Evolutionary conservation across 2,797 vertebrate genomes (phyloP), one percentile per base, ranked within the genome.

Genomic region (Potorous gilbertii): DNA sequence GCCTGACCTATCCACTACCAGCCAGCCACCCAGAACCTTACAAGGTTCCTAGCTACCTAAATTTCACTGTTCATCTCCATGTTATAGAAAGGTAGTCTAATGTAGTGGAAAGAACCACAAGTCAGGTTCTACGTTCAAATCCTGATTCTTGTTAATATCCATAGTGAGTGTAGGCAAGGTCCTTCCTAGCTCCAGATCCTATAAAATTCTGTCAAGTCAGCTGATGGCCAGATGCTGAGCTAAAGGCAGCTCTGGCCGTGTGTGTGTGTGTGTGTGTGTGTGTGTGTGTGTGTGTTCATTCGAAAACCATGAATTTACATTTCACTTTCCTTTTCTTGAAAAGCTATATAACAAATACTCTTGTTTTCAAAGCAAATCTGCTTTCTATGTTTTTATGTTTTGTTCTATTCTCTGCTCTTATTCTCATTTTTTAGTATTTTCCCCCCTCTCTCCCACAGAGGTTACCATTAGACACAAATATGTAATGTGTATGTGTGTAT

Each of bases 391-490:
- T 34, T 16, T 31, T 14, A 62, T 0, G 1, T 16, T 34, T 62
- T 62, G 31, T 62, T 34, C 34, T 34, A 62, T 74, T 40, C 16
- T 74, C 66, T 74, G n/a, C 0, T 40, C n/a, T 40, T 16, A 66
- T 18, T 66, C 34, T 6, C 1, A 66, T 34, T 40, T 74, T 74
- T 74, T 74, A 4, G n/a, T 74, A 74, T 74, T 74, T 31, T 40
- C 34, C 18, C 1, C 14, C 16, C 2, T 29, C 62, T n/a, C n/a
- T 18, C 1, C 3, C 0, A n/a, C n/a, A 6, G 9, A 40, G n/a
- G n/a, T n/a, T 40, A 74, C 59, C 27, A 62, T 34, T 34, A 62
- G 59, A 34, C 12, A 14, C 59, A 62, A 62, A 34, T 12, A 59
- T 59, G 57, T 59, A 52, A 0, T 52, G 2, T 59, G 57, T 59